A percentile compares a stretch with the other conserved stretches of the same genome.
Evolutionary conservation across 2,888 invertebrate genomes (phyloP).

Genomic region (Leptinotarsa tumamoca): DNA sequence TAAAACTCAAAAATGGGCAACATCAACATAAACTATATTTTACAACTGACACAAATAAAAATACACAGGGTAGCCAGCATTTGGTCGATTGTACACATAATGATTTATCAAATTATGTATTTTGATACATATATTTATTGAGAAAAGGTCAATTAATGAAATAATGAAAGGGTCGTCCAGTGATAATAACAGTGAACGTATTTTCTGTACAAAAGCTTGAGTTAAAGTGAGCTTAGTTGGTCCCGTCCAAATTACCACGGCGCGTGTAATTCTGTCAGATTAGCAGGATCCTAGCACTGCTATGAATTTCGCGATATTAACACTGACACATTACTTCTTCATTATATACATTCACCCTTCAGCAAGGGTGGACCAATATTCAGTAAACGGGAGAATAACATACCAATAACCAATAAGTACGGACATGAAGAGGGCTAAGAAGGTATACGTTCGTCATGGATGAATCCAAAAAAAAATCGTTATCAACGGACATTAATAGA

Average conservation of each 20-base stretch:
- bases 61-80: too few relatives aligned
- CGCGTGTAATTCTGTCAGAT: constrained; percentile 67
- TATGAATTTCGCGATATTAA: constrained; percentile 64
- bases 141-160: constrained; percentile 44
- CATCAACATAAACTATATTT: too few relatives aligned
- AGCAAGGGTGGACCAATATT: background rate
- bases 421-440: background rate
- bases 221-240: constrained; percentile 63
- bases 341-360: constrained; percentile 56
- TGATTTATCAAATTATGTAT: constrained; percentile 44
- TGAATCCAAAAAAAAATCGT: too few relatives aligned
- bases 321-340: constrained; percentile 67
- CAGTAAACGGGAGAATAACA: background rate
- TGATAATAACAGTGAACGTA: constrained; percentile 52
- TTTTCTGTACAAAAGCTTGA: constrained; percentile 64
- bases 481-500: too few relatives aligned
- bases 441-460: too few relatives aligned
- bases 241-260: constrained; percentile 63
- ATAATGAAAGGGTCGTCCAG: constrained; percentile 49
- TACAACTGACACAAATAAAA: too few relatives aligned
- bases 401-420: background rate
- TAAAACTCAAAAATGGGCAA: too few relatives aligned
- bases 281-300: constrained; percentile 65
- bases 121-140: constrained; percentile 46
- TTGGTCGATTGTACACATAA: too few relatives aligned